Base-by-base conservation (phyloP, 1,140 invertebrate genomes). In the Drosophila arizonae region DNA sequence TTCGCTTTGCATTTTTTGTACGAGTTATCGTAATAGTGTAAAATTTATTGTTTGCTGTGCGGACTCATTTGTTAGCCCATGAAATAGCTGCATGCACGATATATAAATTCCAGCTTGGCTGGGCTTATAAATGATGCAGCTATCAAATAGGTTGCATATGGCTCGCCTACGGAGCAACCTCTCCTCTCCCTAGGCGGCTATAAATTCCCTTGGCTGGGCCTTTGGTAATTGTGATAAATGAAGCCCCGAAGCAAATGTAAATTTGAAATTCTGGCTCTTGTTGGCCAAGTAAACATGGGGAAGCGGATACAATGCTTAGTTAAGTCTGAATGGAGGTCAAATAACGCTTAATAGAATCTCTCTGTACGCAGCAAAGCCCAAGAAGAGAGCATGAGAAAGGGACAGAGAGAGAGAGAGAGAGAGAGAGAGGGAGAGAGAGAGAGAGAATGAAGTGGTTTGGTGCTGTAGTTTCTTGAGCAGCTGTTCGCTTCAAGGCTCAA, bases 271-370 rank as follows among this genome's bases (percentile, higher is more conserved):
- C 24, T 48, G 43, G 9, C 6, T 33, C 45, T 11, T 30, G 36
- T n/a, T 17, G n/a, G 24, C 28, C 6, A 9, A 52, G 21, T 3
- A 8, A 24, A 17, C 21, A 30, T 30, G 13, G 48, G n/a, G 50
- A 26, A 65, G 45, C 41, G 55, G 39, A 50, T 30, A 21, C 30
- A 61, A 68, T 61, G 56, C 50, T 58, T 72, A 64, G 68, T 64
- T 70, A 65, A 51, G 61, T 26, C 70, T 39, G 36, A 67, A 78
- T 72, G 55, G 62, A 58, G 76, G 76, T 78, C 76, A 76, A 66
- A 72, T 73, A 65, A 41, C 48, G 51, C 24, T 63, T 63, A 77
- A 77, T 74, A 77, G 43, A 74, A 73, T 68, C 50, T 39, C 36
- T 15, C 67, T 61, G 33, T 54, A 51, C 26, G 46, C 28, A 39